These are phyloP conservation scores for Strigamia crassipes DNA, from an alignment of 2,888 invertebrate genomes.

Conservation along the genomic window DNA sequence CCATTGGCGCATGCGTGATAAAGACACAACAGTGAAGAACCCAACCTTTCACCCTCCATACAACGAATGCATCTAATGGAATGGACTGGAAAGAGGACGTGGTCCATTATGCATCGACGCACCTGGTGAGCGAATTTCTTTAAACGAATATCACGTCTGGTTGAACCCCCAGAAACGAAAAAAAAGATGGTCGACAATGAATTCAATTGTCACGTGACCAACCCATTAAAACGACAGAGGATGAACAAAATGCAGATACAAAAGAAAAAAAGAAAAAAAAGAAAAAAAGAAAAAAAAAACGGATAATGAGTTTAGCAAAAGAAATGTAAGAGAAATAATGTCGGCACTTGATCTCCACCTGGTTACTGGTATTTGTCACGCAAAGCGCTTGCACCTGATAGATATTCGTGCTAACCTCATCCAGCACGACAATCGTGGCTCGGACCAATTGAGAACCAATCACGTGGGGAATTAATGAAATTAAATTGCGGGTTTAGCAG, in stretches of 20 bases:
- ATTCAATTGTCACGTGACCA: constrained; percentile 32
- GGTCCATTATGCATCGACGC: constrained; percentile 26
- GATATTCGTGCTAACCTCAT: constrained; percentile 35
- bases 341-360: constrained; percentile 37
- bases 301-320: constrained; percentile 19
- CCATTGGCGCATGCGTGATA: constrained; percentile 26
- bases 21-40: not conserved
- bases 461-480: constrained; percentile 40
- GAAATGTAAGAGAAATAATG: not conserved
- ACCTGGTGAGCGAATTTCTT: constrained; percentile 35
- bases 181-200: constrained; percentile 1
- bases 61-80: constrained; percentile 20
- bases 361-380: constrained; percentile 25
- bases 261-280: too few species aligned
- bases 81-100: constrained; percentile 33
- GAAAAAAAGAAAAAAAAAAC: not conserved
- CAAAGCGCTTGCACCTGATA: constrained; percentile 35
- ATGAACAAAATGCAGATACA: not conserved
- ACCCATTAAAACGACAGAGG: constrained; percentile 10
- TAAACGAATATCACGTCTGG: constrained; percentile 28
- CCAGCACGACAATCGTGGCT: constrained; percentile 35
- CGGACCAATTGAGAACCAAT: constrained; percentile 29
- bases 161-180: not conserved
- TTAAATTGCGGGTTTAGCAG: constrained; percentile 32
- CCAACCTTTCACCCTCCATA: not conserved